Conservation (phyloP, 2,888 invertebrate species). For the Gastracanthus pulcherrimus region DNA sequence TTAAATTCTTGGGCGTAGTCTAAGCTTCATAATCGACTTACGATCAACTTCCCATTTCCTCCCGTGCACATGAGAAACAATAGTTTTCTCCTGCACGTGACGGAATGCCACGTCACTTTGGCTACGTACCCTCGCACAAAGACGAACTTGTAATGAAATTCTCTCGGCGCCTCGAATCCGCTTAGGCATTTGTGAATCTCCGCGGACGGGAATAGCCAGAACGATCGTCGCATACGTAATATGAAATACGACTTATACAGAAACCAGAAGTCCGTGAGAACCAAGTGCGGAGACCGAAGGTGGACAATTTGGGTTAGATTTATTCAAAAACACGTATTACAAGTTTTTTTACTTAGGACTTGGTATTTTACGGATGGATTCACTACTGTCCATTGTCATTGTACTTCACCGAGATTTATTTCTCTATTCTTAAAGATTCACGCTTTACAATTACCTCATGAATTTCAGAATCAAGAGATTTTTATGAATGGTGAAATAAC, state of each 20-base stretch:
- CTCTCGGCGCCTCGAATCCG: constrained; percentile 49
- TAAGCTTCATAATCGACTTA: constrained; percentile 33
- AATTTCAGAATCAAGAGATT: not conserved
- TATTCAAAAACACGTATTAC: constrained; percentile 45
- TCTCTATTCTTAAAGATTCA: not conserved
- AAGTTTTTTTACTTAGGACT: constrained; percentile 28
- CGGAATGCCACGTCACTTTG: constrained; percentile 43
- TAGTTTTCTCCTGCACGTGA: constrained; percentile 40
- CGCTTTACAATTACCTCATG: not conserved
- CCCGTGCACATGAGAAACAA: constrained; percentile 8
- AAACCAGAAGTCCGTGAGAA: constrained; percentile 50
- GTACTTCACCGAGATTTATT: constrained; percentile 27
- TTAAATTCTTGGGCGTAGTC: not conserved
- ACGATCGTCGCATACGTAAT: constrained; percentile 53
- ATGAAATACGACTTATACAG: constrained; percentile 21
- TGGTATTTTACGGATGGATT: not conserved
- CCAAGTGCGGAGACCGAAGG: not conserved
- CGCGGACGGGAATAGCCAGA: constrained; percentile 29
- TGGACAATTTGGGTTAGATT: constrained; percentile 35
- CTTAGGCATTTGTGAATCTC: constrained; percentile 49
- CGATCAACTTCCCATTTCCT: constrained; percentile 32
- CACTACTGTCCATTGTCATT: constrained; percentile 26
- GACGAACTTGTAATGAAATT: constrained; percentile 51
- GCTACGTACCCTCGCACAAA: not conserved
- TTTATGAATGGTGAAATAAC: no score